Base-by-base conservation (phyloP, 2,797 vertebrate genomes). In the Sebastes paucispinis region DNA sequence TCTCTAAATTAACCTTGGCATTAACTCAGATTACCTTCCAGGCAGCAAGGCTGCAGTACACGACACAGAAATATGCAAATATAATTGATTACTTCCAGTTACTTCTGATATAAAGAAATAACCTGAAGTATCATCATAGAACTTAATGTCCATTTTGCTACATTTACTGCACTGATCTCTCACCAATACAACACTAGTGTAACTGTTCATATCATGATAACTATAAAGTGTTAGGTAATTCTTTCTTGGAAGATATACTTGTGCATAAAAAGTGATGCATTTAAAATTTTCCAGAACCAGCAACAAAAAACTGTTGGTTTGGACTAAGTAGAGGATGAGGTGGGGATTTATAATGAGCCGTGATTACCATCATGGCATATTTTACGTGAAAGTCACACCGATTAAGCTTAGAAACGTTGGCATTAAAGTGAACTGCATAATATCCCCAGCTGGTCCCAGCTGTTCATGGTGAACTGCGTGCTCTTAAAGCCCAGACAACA, bases 1-100 rank as follows among this genome's bases (percentile, higher is more conserved):
- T 63, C 7, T 59, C 7, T 59, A 55, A 84, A 76, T 82, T 80
- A 78, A 66, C 20, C 16, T 47, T 73, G 67, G 24, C 8, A 2
- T 79, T 80, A 54, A 76, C 77, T 81, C 31, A 4, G 55, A 80
- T 75, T 77, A 77, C 22, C 1, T 67, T n/a, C 2, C 70, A 59
- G 73, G n/a, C 63, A 60, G 59, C 31, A 54, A 59, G 24, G 43
- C 50, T 20, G 57, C 66, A 34, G 29, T 2, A 54, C 9, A 52
- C 4, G 2, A 75, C 62, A 50, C 52, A 57, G 55, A 73, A 36
- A 62, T 12, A 77, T 65, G 64, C 58, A 69, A 76, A 81, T 69
- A 16, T n/a, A 69, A 43, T 57, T 3, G 4, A 77, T 77, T 80
- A 67, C 32, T 31, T 55, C 72, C 50, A 60, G n/a, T 47, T 63